Conservation (phyloP, 2,113 vertebrate species). For the Phasianus colchicus region DNA sequence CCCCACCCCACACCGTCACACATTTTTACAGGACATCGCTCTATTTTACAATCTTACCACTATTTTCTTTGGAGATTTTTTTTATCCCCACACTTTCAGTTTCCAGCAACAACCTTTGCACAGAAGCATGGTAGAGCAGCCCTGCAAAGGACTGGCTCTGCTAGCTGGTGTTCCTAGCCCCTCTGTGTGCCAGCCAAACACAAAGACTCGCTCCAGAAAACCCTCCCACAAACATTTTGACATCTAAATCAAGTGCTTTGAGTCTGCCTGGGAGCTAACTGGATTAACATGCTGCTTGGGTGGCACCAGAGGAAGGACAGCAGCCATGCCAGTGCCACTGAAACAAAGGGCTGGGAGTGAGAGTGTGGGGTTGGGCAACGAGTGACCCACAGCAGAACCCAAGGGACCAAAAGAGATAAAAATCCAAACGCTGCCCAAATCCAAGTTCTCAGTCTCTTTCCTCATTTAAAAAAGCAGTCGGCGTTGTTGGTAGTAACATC, state of each 20-base stretch:
- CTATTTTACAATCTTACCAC: not conserved
- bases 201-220: not conserved
- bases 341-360: not conserved
- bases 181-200: not conserved
- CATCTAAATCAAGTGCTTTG: constrained; percentile 9
- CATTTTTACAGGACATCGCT: not conserved
- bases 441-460: not conserved
- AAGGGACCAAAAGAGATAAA: not conserved
- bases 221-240: not conserved
- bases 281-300: not conserved
- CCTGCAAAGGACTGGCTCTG: not conserved
- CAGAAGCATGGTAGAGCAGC: not conserved
- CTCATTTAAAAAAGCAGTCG: not conserved
- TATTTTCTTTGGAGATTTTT: constrained; percentile 42
- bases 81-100: not conserved
- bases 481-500: constrained; percentile 40
- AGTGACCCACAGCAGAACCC: not conserved
- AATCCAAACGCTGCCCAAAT: not conserved
- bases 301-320: not conserved
- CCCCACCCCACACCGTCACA: constrained; percentile 6
- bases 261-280: not conserved
- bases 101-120: constrained; percentile 11
- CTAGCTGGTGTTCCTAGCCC: not conserved
- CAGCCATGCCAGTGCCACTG: not conserved
- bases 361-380: not conserved